Evolutionary conservation across 2,113 vertebrate genomes (phyloP).

Genomic region (Mystacornis crossleyi): DNA sequence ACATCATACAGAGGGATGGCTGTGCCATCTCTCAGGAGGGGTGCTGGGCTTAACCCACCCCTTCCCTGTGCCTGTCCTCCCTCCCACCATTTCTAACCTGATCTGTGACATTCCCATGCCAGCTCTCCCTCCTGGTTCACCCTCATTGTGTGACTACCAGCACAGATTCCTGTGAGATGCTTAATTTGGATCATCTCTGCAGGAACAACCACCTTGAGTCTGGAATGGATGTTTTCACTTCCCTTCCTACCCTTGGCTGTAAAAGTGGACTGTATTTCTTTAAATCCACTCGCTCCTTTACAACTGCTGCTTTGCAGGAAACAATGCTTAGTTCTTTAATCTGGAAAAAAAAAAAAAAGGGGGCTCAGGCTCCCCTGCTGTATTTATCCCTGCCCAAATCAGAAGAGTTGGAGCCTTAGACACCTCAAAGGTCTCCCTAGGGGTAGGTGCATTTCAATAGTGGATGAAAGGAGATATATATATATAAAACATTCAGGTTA

Average conservation of each 20-base stretch:
- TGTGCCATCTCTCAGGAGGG: not conserved
- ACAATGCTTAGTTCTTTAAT: slow-evolving; percentile 11
- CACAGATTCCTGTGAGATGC: not conserved
- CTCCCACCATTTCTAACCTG: not conserved
- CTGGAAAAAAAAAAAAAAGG: not conserved
- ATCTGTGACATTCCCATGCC: not conserved
- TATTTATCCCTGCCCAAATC: slow-evolving; percentile 31
- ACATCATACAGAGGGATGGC: not conserved
- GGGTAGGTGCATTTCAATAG: slow-evolving; percentile 12
- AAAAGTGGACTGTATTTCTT: not conserved
- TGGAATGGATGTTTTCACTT: not conserved
- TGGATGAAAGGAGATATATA: not conserved
- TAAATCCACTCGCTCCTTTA: not conserved
- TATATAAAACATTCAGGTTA: not conserved
- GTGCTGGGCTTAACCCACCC: not conserved
- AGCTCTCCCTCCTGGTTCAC: not conserved
- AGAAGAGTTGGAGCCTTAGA: slow-evolving; percentile 15
- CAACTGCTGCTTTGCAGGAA: not conserved
- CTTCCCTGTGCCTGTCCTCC: not conserved
- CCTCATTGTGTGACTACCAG: not conserved
- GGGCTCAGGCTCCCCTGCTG: not conserved
- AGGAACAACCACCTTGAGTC: not conserved
- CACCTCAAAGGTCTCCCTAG: not conserved
- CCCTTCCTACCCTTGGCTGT: not conserved
- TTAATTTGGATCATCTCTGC: not conserved